Evolutionary conservation across 2,113 vertebrate species (phyloP).

Genomic region (Lonchura striata): DNA sequence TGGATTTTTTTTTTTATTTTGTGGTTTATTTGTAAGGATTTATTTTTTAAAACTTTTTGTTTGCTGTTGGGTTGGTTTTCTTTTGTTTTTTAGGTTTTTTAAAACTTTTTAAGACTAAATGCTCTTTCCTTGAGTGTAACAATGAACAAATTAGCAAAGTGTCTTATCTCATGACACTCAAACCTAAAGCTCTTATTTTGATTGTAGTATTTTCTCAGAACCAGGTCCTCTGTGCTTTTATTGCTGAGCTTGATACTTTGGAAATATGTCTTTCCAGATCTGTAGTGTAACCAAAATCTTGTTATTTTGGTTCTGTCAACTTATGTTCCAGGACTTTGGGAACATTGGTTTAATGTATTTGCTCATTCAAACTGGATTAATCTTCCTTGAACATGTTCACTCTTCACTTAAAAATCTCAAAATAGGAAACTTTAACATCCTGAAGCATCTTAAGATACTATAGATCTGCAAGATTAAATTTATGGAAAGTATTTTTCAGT

Average conservation of each 20-base stretch:
- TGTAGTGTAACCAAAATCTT: not conserved
- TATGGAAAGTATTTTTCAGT: not conserved
- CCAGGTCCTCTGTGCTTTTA: not conserved
- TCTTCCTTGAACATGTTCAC: not conserved
- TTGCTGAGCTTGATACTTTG: not conserved
- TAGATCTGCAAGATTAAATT: not conserved
- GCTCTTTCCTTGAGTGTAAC: not conserved
- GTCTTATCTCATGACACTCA: not conserved
- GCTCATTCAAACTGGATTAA: not conserved
- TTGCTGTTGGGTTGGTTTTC: not conserved
- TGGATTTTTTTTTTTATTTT: rapidly evolving
- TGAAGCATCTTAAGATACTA: not conserved
- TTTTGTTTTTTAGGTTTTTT: too few relatives aligned
- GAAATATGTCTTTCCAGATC: not conserved
- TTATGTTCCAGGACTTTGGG: not conserved
- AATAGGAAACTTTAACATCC: not conserved
- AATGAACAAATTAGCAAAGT: not conserved
- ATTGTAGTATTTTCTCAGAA: not conserved
- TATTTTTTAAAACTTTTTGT: not conserved
- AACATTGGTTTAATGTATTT: not conserved
- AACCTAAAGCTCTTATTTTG: not conserved
- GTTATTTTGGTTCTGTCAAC: not conserved
- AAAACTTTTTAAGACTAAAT: not conserved
- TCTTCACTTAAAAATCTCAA: not conserved
- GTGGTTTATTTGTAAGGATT: not conserved